Base-by-base conservation (phyloP, 2,888 invertebrate genomes). In the Agrilus cyanescens region DNA sequence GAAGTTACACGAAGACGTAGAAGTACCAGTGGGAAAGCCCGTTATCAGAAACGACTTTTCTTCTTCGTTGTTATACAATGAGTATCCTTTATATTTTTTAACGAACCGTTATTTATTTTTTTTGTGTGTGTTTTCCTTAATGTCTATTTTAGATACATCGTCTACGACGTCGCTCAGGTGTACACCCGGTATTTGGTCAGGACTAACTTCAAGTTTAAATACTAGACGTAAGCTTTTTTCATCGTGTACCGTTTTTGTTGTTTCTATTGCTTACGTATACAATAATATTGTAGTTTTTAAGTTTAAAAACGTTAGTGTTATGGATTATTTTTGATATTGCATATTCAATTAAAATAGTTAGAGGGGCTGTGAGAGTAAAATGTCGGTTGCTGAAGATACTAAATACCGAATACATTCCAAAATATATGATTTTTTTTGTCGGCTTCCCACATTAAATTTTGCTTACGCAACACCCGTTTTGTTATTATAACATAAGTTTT, bases 141-240 rank as follows among this genome's bases (percentile, higher is more conserved):
- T 40, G 7, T 31, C 16, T 46, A 46, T 43, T 50, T 39, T 67
- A 79, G 79, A 70, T 85, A 76, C 59, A 88, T 98, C 66, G 95
- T 98, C 0, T 98, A 98, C 65, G 94, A 97, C 65, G 79, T 87
- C 31, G 89, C 90, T 10, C 97, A 97, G 69, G 85, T 96, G 30
- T 85, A 89, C 55, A 80, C 90, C 47, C 83, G 86, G 59, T 97
- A 97, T 62, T 70, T 97, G 56, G 60, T 96, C 47, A 81, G 85
- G 60, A 74, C 86, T 70, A 81, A 91, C 48, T 95, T 95, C 69
- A 82, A 87, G 49, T 88, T 82, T 66, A 84, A 81, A 43, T 78
- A 67, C 57, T 76, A 63, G 66, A 32, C 25, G 18, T 32, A 12
- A 12, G 5, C 4, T 14, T 12, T 32, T 16, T 16, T 2, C 12